Percentiles rank a stretch among this genome's conserved stretches.
These are phyloP conservation scores for Mesoligia furuncula DNA, from an alignment of 2,888 invertebrate species.

Conservation along the genomic window DNA sequence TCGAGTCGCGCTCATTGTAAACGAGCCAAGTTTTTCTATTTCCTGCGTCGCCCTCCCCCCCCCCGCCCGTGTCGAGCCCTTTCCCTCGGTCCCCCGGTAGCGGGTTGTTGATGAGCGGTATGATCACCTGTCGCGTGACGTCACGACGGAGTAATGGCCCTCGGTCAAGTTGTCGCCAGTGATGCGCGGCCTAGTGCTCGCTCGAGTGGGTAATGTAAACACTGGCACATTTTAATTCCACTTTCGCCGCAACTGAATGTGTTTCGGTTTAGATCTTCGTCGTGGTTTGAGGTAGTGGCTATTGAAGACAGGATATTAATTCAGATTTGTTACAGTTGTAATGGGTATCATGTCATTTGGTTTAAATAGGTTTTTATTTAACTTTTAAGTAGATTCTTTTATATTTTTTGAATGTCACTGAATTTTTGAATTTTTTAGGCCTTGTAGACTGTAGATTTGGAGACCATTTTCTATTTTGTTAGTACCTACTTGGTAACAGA, in stretches of 20 bases:
- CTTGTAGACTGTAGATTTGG: too few species aligned
- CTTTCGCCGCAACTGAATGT: not conserved
- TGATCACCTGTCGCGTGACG: constrained; percentile 68
- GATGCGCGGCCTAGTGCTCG: not conserved
- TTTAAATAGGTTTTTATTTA: too few species aligned
- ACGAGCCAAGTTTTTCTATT: constrained; percentile 83
- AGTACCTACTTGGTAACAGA: too few species aligned
- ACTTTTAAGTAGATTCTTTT: too few species aligned
- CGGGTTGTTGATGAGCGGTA: constrained; percentile 66
- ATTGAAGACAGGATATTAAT: too few species aligned
- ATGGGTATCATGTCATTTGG: too few species aligned
- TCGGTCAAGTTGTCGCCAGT: constrained; percentile 64
- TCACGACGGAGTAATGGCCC: constrained; percentile 41
- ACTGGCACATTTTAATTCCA: not conserved
- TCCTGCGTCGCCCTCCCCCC: constrained; percentile 63
- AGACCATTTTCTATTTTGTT: too few species aligned
- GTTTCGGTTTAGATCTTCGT: not conserved
- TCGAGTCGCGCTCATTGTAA: constrained; percentile 74
- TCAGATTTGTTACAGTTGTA: too few species aligned
- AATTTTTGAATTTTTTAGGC: too few species aligned
- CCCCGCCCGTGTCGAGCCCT: not conserved
- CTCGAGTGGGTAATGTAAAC: not conserved
- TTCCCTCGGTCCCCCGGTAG: constrained; percentile 24
- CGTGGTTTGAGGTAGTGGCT: not conserved
- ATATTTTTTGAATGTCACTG: too few species aligned